Evolutionary conservation across 2,113 vertebrate species (phyloP).

Genomic region (Pantherophis guttatus): DNA sequence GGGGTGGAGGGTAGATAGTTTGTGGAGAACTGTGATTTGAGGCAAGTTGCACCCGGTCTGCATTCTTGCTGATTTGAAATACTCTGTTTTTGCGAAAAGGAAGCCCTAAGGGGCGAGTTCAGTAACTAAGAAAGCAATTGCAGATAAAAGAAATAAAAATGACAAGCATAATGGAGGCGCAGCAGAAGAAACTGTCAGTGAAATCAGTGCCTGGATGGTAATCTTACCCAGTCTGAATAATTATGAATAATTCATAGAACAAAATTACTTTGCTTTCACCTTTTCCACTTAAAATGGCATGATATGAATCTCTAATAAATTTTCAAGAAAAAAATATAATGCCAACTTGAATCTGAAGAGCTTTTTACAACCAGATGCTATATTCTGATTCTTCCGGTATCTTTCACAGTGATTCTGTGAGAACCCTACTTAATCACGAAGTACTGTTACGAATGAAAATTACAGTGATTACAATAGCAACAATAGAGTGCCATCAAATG

Average conservation of each 20-base stretch:
- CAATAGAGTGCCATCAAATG: conserved; percentile 73
- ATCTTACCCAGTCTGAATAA: conserved; percentile 72
- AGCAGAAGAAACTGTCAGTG: conserved; percentile 74
- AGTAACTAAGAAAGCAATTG: conserved; percentile 72
- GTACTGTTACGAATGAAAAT: conserved; percentile 75
- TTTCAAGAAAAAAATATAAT: conserved; percentile 79
- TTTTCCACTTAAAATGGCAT: conserved; percentile 78
- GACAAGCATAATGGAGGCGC: conserved; percentile 77
- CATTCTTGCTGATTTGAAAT: conserved; percentile 78
- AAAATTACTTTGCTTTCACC: conserved; percentile 85
- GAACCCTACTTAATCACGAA: conserved; percentile 73
- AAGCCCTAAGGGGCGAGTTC: conserved; percentile 76
- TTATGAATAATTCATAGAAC: conserved; percentile 85
- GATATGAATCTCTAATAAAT: conserved; percentile 83
- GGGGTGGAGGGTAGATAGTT: conserved; percentile 64
- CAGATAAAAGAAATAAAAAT: conserved; percentile 84
- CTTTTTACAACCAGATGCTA: conserved; percentile 78
- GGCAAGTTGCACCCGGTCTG: conserved; percentile 68
- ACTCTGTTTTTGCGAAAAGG: conserved; percentile 71
- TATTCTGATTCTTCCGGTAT: conserved; percentile 71
- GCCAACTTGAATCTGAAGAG: conserved; percentile 79
- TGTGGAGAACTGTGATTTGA: conserved; percentile 70
- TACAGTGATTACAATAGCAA: conserved; percentile 76
- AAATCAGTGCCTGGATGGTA: conserved; percentile 74
- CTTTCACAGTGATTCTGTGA: conserved; percentile 75